Percentiles rank a stretch among this genome's conserved stretches.
These are phyloP conservation scores for Neoarius graeffei DNA, from an alignment of 2,113 vertebrate genomes.

Conservation along the genomic window DNA sequence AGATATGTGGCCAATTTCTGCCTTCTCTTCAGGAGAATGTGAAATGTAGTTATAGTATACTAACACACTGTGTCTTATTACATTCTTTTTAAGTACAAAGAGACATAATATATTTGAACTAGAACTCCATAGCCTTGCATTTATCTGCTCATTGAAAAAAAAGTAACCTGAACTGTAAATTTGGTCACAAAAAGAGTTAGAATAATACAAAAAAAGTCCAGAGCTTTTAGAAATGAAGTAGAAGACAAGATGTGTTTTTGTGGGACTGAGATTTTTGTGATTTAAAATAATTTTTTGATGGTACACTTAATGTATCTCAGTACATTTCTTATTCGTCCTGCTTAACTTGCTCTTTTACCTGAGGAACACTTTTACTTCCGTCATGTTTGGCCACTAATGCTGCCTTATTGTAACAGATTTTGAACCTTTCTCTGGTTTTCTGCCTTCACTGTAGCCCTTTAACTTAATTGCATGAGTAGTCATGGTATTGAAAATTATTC, in stretches of 20 bases:
- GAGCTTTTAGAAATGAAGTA: background rate
- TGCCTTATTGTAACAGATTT: background rate
- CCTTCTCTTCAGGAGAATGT: background rate
- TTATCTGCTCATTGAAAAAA: background rate
- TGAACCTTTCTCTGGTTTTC: background rate
- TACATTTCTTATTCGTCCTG: background rate
- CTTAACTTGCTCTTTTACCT: background rate
- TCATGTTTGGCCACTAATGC: background rate
- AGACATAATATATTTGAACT: background rate
- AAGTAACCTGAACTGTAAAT: background rate
- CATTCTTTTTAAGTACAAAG: background rate
- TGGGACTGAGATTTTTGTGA: background rate
- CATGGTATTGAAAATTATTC: background rate
- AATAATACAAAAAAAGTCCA: background rate
- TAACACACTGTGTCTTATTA: background rate
- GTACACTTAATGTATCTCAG: slow-evolving; percentile 4
- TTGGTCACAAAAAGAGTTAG: background rate
- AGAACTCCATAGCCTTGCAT: background rate
- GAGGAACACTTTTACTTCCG: background rate
- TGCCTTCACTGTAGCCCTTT: background rate
- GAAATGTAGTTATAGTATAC: background rate
- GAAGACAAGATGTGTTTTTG: background rate
- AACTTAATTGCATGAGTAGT: background rate
- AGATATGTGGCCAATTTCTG: background rate
- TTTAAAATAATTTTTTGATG: slow-evolving; percentile 18